These are phyloP conservation scores for Neosilurus mollespiculum DNA, from an alignment of 2,797 vertebrate species.

Conservation along the genomic window DNA sequence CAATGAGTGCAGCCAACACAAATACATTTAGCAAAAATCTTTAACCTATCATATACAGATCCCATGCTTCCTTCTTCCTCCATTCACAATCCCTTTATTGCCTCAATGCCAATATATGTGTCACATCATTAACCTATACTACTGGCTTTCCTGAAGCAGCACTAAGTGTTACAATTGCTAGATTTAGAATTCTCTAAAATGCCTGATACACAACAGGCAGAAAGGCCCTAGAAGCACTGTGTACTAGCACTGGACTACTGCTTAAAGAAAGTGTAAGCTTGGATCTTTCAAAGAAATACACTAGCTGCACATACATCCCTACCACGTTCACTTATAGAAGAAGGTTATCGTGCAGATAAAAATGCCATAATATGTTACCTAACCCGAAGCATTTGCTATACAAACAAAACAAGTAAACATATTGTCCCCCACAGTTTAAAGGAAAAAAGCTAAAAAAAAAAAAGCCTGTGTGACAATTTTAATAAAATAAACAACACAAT, in stretches of 20 bases:
- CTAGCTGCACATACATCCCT: not conserved
- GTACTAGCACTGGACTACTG: not conserved
- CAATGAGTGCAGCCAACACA: slow-evolving; percentile 2
- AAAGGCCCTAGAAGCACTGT: slow-evolving; percentile 1
- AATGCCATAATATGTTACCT: not conserved
- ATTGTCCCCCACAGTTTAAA: not conserved
- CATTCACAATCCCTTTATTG: not conserved
- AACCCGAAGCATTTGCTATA: not conserved
- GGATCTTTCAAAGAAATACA: not conserved
- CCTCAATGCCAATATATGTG: not conserved
- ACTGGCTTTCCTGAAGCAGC: not conserved
- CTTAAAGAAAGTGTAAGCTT: not conserved
- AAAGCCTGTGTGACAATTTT: too few species aligned
- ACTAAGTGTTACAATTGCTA: slow-evolving; percentile 34
- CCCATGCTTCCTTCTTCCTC: not conserved
- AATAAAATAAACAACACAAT: not conserved
- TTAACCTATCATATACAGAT: not conserved
- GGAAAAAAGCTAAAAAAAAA: not conserved
- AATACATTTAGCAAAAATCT: not conserved
- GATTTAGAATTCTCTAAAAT: slow-evolving; percentile 35
- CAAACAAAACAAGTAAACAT: not conserved
- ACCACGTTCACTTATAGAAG: not conserved
- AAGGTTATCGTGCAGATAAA: not conserved
- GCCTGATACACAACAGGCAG: slow-evolving; percentile 31
- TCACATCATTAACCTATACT: slow-evolving; percentile 1